These are phyloP conservation scores for Erinaceus europaeus DNA, from an alignment of 2,113 vertebrate genomes.

Conservation along the genomic window DNA sequence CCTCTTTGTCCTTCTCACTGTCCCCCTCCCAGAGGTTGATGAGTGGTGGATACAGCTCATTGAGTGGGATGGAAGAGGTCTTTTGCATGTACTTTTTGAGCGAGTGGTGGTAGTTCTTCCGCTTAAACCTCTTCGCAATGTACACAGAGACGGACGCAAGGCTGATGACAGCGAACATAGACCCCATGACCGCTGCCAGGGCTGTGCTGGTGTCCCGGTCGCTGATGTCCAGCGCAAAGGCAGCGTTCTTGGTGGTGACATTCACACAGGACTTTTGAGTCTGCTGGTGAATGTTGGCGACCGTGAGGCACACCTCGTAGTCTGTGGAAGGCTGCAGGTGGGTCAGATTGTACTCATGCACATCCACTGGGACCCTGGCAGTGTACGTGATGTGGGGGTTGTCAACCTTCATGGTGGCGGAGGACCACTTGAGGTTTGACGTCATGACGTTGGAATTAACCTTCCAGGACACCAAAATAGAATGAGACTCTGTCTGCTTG, in stretches of 20 bases:
- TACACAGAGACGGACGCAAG: constrained; percentile 90
- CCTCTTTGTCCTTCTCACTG: constrained; percentile 96
- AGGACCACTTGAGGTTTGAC: constrained; percentile 97
- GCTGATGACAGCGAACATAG: constrained; percentile 93
- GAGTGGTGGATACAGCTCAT: constrained; percentile 97
- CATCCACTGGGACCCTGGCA: constrained; percentile 94
- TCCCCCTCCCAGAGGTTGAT: constrained; percentile 99
- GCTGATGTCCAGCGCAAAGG: constrained; percentile 89
- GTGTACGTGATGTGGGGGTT: constrained; percentile 98
- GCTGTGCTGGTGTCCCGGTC: constrained; percentile 93
- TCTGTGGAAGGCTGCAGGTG: constrained; percentile 96
- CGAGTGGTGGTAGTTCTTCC: constrained; percentile 98
- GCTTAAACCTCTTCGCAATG: constrained; percentile 92
- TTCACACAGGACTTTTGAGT: constrained; percentile 96
- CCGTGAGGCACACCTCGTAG: constrained; percentile 96
- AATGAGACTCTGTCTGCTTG: constrained; percentile 94
- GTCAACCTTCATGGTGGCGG: constrained; percentile 98
- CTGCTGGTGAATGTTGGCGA: constrained; percentile 94
- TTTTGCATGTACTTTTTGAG: constrained; percentile 99
- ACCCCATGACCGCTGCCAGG: constrained; percentile 93
- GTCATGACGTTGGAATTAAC: constrained; percentile 94
- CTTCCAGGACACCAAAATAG: constrained; percentile 97
- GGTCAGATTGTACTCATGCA: constrained; percentile 97
- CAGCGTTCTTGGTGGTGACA: constrained; percentile 92
- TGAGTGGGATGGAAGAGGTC: constrained; percentile 96